Base-by-base conservation (phyloP, 2,113 vertebrate genomes). In the Tetrao urogallus region DNA sequence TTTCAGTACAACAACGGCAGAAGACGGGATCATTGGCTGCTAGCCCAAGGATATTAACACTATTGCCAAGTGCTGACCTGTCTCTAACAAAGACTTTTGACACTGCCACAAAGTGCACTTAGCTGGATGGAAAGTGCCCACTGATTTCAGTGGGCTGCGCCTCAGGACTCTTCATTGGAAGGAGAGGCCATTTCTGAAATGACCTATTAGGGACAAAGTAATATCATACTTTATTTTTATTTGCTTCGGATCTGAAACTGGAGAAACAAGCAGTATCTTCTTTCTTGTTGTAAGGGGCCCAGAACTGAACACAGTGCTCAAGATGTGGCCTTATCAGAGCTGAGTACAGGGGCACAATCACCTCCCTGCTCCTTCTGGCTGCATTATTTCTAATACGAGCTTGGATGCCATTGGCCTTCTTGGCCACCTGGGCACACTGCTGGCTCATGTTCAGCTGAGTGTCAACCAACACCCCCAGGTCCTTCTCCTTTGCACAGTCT, bases 1-100 rank as follows among this genome's bases (percentile, higher is more conserved):
- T 88, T 95, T 85, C 58, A 58, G 3, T 56, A 32, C 19, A 56
- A 6, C 25, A 61, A 90, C 81, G 88, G 92, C 86, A 88, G 86
- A 92, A 73, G 0, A 30, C 47, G 57, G 57, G 81, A n/a, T 32
- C 17, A 6, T 50, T 92, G 96, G 93, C 90, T 86, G 54, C 32
- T n/a, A 25, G 87, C 93, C 86, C 92, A 88, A 45, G 57, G 45
- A 12, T 88, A 82, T 88, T 52, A 92, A 88, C 25, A 22, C 60
- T 28, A 0, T 0, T 91, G 85, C 85, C 67, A 94, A 93, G 60
- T 77, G 82, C 92, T 94, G 93, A 93, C 88, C 93, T 81, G 38
- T 27, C 61, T 86, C 76, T 38, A 75, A 64, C 25, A 66, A 76
- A 92, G 79, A 64, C 60, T 64, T 85, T 52, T 7, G 63, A 82